Base-by-base conservation (phyloP, 2,888 invertebrate species). In the Caenorhabditis zanzibari region DNA sequence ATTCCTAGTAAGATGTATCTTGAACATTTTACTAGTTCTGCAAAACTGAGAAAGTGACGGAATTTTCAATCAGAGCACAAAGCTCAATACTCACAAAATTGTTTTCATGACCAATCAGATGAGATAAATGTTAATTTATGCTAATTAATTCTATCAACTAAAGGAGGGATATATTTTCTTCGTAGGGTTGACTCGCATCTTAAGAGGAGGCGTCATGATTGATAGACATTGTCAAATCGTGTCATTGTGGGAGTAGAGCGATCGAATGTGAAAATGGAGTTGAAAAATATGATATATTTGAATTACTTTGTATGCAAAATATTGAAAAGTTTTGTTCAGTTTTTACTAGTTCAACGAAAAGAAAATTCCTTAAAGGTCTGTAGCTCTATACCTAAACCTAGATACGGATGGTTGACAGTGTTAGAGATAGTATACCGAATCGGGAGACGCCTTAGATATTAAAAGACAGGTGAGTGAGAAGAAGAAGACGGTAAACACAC, bases 401-500 rank as follows among this genome's bases (percentile, higher is more conserved):
- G 52, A 66, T 66, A 52, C 52, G 66, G 66, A 26, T 52, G 63
- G 44, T 63, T 63, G 28, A 24, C 66, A 66, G 35, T 49, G 12
- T 24, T 14, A n/a, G 32, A 66, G 66, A 66, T 49, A 66, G 54
- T 41, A 56, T 56, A 41, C 47, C 41, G 52, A 56, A 44, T 22
- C 47, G n/a, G 47, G 71, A 71, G 58, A 58, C 28, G 26, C 28
- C n/a, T 54, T 14, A 71, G 71, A 71, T 58, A 44, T 56, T 28
- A 56, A 56, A 44, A 73, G 73, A 38, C 61, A 59, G 73, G 59
- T 72, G 56, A 71, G 72, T 12, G 47, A 41, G 41, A 26, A 26
- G 54, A 14, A 52, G 52, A 22, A 7, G 54, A 72, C 73, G 61
- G 73, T 73, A 73, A 73, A 73, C 61, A 73, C 52, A 61, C 61